Evolutionary conservation across 2,797 vertebrate species (phyloP).

Genomic region (Alectoris magna): DNA sequence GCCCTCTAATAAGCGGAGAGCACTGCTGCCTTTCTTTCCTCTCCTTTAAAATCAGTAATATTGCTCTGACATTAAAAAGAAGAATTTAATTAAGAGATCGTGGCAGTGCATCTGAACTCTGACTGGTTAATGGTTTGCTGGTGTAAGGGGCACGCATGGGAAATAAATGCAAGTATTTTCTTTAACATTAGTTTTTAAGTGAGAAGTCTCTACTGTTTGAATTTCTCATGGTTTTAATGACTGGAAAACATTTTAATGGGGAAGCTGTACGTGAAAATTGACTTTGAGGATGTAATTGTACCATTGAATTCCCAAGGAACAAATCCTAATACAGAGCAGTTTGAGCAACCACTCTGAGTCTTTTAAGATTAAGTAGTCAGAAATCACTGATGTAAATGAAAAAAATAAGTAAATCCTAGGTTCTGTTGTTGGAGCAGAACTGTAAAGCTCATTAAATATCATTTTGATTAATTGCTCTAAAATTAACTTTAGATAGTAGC

Average conservation of each 20-base stretch:
- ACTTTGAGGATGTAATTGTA: neutral
- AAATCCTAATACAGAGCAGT: neutral
- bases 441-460: conserved; percentile 30
- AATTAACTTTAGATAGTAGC: conserved; percentile 30
- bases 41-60: conserved; percentile 48
- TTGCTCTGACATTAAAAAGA: conserved; percentile 66
- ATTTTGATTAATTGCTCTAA: conserved; percentile 38
- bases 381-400: neutral
- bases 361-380: neutral
- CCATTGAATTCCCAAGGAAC: neutral
- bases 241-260: neutral
- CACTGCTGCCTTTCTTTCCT: conserved; percentile 52
- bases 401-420: neutral
- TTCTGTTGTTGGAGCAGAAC: neutral
- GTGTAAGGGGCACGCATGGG: neutral
- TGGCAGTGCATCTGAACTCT: conserved; percentile 53
- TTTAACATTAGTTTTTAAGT: neutral
- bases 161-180: conserved; percentile 4
- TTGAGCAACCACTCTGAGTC: neutral
- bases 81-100: conserved; percentile 67
- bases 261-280: neutral
- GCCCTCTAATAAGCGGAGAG: conserved; percentile 55
- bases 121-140: conserved; percentile 40
- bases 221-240: conserved; percentile 14
- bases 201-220: conserved; percentile 12